These are phyloP conservation scores for Macrochelys suwanniensis DNA, from an alignment of 2,797 vertebrate genomes.

Conservation along the genomic window DNA sequence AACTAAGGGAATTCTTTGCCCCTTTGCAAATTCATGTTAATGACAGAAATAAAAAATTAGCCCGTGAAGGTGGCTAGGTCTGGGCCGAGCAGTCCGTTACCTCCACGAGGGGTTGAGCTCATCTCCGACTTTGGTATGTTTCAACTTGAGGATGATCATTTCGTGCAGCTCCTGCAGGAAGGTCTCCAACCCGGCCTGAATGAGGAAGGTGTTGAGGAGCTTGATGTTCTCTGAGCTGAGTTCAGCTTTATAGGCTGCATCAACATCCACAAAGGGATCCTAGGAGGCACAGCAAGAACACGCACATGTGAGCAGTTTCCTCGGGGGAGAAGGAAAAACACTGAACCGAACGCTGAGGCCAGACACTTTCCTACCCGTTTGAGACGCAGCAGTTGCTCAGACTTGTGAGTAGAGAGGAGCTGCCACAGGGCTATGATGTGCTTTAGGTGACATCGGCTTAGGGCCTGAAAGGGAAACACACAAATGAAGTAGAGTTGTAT, in stretches of 20 bases:
- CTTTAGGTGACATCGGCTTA: conserved; percentile 87
- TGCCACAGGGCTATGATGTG: conserved; percentile 93
- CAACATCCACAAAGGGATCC: conserved; percentile 91
- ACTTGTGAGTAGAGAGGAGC: conserved; percentile 90
- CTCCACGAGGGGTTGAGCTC: conserved; percentile 86
- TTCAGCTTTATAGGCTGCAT: conserved; percentile 80
- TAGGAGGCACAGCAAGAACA: conserved; percentile 42
- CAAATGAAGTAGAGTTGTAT: not conserved
- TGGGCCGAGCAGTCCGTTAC: conserved; percentile 73
- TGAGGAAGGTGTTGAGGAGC: conserved; percentile 86
- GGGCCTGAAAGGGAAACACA: conserved; percentile 80
- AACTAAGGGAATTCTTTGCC: not conserved
- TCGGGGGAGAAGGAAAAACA: not conserved
- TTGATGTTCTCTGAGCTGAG: conserved; percentile 77
- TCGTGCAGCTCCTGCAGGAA: conserved; percentile 95
- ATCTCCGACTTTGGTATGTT: conserved; percentile 73
- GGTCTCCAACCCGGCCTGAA: conserved; percentile 82
- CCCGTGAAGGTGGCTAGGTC: rapidly evolving
- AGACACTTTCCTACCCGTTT: conserved; percentile 82
- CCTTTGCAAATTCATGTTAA: rapidly evolving
- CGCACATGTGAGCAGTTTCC: not conserved
- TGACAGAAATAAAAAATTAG: not conserved
- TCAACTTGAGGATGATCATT: conserved; percentile 89
- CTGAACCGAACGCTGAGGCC: rapidly evolving
- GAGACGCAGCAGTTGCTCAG: conserved; percentile 90